phyloP scores from a whole-genome alignment of 2,797 vertebrate genomes.

The Paramormyrops hopkinsi region DNA sequence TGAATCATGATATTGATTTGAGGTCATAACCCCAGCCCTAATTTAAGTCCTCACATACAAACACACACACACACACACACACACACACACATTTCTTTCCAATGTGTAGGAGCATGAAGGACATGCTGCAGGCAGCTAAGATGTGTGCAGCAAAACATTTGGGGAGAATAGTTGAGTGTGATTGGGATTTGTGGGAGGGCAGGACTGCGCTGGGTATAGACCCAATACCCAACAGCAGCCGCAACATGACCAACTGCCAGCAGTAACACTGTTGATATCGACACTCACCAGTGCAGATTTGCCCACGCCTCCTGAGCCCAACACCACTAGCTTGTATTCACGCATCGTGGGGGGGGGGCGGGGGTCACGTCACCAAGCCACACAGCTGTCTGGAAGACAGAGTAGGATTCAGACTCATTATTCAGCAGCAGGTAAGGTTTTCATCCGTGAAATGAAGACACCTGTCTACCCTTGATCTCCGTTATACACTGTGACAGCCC shows the following conservation, averaged over 20 bases:
- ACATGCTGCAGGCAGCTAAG: neutral
- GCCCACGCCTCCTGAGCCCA: conserved; percentile 98
- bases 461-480: neutral
- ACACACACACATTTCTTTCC: neutral
- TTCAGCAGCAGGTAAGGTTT: neutral
- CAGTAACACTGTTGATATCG: neutral
- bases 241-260: neutral
- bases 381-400: conserved; percentile 63
- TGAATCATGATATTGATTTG: neutral
- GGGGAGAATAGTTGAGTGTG: neutral
- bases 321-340: conserved; percentile 99
- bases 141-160: neutral
- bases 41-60: neutral
- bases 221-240: neutral
- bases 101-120: neutral
- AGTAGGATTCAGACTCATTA: neutral
- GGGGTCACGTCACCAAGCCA: conserved; percentile 73
- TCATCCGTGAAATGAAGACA: neutral
- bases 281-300: conserved; percentile 97
- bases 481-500: neutral
- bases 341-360: conserved; percentile 74
- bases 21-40: neutral
- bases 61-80: neutral
- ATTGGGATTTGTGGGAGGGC: neutral
- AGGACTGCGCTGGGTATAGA: neutral